These are phyloP conservation scores for Cisticola juncidis DNA, from an alignment of 2,113 vertebrate species.

Conservation along the genomic window DNA sequence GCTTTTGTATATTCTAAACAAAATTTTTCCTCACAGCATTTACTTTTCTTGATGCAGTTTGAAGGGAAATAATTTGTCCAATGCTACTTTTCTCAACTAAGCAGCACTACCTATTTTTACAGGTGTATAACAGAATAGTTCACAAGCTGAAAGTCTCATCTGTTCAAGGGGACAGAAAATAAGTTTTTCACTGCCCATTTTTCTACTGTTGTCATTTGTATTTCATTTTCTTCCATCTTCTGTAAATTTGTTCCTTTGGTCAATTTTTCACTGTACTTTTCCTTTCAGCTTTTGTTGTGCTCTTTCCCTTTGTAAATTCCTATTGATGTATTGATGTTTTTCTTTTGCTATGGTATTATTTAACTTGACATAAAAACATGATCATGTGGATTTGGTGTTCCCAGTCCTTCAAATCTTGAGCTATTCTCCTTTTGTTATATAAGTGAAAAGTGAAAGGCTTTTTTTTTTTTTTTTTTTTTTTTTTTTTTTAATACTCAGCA, in stretches of 20 bases:
- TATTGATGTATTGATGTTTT: neutral
- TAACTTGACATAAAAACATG: neutral
- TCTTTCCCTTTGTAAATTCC: neutral
- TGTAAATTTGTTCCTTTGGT: neutral
- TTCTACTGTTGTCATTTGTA: neutral
- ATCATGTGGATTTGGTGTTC: neutral
- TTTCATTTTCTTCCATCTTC: neutral
- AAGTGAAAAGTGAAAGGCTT: accelerated
- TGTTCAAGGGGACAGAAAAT: neutral
- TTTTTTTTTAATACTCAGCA: neutral
- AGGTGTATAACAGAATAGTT: neutral
- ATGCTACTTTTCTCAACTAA: neutral
- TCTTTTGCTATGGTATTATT: neutral
- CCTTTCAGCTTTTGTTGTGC: neutral
- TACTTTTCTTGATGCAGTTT: neutral
- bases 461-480: no score
- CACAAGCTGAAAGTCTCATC: neutral
- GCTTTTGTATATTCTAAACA: neutral
- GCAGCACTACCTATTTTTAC: neutral
- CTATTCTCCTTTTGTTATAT: neutral
- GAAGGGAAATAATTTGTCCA: neutral
- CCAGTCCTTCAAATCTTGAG: neutral
- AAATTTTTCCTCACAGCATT: neutral
- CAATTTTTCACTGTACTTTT: neutral
- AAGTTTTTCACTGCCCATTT: neutral